Evolutionary conservation across 2,888 invertebrate species (phyloP), one percentile per base, ranked within the genome.

Genomic region (Phyllotreta striolata): DNA sequence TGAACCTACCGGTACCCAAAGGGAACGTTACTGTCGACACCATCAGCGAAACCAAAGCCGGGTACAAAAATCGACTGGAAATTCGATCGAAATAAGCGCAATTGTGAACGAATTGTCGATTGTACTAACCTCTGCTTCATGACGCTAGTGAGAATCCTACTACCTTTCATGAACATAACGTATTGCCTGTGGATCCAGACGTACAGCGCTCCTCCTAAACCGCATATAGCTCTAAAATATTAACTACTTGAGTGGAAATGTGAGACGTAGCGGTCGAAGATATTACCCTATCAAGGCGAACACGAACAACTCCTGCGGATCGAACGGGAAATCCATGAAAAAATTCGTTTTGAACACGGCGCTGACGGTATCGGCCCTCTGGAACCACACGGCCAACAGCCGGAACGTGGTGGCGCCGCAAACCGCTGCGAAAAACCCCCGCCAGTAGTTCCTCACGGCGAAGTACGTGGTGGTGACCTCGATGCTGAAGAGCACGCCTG

Each of bases 401-500:
- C 98, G 86, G 81, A 98, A 98, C 77, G 96, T 93, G 38, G 97
- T 93, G 8, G 98, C 98, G 59, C 97, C 96, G 82, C 97, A 97
- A 39, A 98, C 98, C 0, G 98, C 97, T 0, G 98, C 92, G 80
- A 98, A 98, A 83, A 98, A 99, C 0, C 97, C 98, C 39, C 98
- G 85, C 98, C 98, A 99, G 78, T 99, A 99, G 80, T 98, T 98
- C 61, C 98, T 85, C 0, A 99, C 97, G 5, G 98, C 98, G 83
- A 99, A 99, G 81, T 98, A 98, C 0, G 96, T 97, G 0, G 98
- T 96, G 14, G 98, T 99, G 83, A 98, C 98, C 86, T 99, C 98
- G 74, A 99, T 98, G 74, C 98, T 98, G 84, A 99, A 99, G 60
- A 99, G 84, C 0, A 99, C 98, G 74, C 98, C 94, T 92, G 83